Evolutionary conservation across 2,888 invertebrate genomes (phyloP).

Genomic region (Andrena fulva): DNA sequence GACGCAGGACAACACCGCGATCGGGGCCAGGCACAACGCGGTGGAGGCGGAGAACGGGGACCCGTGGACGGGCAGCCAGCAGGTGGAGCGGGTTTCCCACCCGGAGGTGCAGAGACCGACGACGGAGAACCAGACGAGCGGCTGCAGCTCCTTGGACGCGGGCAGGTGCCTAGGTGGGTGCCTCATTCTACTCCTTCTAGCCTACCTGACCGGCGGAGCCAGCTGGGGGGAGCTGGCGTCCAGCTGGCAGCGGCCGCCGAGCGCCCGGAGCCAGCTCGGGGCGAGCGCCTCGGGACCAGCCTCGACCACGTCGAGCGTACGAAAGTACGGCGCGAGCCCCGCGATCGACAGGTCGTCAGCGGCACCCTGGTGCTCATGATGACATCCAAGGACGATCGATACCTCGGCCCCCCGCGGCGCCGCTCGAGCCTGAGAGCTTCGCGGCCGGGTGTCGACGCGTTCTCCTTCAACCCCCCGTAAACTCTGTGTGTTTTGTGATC

Average conservation of each 20-base stretch:
- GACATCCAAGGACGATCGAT: slow-evolving; percentile 44
- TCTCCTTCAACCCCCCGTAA: slow-evolving; percentile 15
- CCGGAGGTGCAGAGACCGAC: slow-evolving; percentile 81
- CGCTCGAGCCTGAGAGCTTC: slow-evolving; percentile 7
- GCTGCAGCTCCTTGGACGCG: slow-evolving; percentile 73
- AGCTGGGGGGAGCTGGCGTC: slow-evolving; percentile 53
- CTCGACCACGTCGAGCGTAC: slow-evolving; percentile 27
- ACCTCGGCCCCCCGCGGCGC: slow-evolving; percentile 1
- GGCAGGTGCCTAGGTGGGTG: slow-evolving; percentile 83
- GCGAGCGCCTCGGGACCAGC: slow-evolving; percentile 27
- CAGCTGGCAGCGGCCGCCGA: slow-evolving; percentile 55
- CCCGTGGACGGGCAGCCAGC: slow-evolving; percentile 81
- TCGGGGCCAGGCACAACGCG: slow-evolving; percentile 72
- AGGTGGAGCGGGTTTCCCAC: slow-evolving; percentile 80
- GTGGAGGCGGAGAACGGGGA: slow-evolving; percentile 76
- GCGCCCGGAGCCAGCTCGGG: slow-evolving; percentile 37
- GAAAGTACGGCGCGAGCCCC: slow-evolving; percentile 8
- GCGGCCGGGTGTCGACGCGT: slow-evolving; percentile 28
- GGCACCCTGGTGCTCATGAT: slow-evolving; percentile 62
- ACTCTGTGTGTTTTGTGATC: slow-evolving; percentile 50
- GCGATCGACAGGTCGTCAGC: slow-evolving; percentile 30
- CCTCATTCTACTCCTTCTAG: slow-evolving; percentile 81
- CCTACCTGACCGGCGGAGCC: slow-evolving; percentile 65
- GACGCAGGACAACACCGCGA: slow-evolving; percentile 65
- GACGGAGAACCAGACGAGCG: slow-evolving; percentile 80